phyloP scores from a whole-genome alignment of 2,113 vertebrate genomes.

The Psephotus haematonotus region DNA sequence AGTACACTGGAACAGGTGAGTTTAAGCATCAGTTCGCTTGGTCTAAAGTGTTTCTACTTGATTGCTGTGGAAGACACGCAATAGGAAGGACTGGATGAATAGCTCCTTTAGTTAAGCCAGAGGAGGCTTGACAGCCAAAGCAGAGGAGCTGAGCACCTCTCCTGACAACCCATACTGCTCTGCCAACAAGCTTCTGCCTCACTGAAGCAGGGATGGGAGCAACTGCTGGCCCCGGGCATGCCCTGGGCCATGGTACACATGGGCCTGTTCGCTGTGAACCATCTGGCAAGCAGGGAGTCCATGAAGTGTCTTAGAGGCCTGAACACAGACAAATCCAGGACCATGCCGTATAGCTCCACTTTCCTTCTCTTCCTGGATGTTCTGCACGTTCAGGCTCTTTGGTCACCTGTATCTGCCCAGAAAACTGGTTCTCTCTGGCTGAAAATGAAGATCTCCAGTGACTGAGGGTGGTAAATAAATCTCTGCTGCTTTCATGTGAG shows the following conservation, averaged over 20 bases:
- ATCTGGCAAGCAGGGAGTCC: neutral
- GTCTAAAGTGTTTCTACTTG: neutral
- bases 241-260: accelerated
- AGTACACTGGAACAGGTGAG: neutral
- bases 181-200: neutral
- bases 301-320: accelerated
- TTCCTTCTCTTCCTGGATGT: neutral
- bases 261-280: neutral
- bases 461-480: neutral
- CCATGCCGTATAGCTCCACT: neutral
- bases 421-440: neutral
- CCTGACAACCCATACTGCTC: neutral
- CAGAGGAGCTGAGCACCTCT: neutral
- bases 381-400: neutral
- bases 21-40: neutral
- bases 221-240: neutral
- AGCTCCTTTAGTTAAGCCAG: neutral
- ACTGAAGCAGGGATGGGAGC: neutral
- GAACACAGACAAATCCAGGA: neutral
- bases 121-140: neutral
- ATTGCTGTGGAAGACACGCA: neutral
- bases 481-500: constrained; percentile 9
- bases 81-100: neutral
- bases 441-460: neutral
- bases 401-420: neutral